Percentiles rank a stretch among this genome's conserved stretches.
Evolutionary conservation across 2,888 invertebrate genomes (phyloP).

Genomic region (Zaprionus bogoriensis): DNA sequence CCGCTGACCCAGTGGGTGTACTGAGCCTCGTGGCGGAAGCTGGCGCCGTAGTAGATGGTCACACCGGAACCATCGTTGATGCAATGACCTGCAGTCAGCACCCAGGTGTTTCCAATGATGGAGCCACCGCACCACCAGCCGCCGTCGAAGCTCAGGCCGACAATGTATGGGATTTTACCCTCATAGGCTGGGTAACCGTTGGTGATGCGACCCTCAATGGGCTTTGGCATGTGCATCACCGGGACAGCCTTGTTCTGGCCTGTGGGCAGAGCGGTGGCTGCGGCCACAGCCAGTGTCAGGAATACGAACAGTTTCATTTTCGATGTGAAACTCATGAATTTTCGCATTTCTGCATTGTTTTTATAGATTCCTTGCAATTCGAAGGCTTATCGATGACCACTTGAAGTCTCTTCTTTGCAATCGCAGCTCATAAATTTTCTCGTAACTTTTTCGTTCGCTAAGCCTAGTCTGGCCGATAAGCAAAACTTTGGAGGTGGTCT

Average conservation of each 20-base stretch:
- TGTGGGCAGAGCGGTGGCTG: constrained; percentile 16
- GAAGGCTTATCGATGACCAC: background rate
- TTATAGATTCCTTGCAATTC: background rate
- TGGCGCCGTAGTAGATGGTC: constrained; percentile 58
- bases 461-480: background rate
- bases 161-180: constrained; percentile 72
- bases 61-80: constrained; percentile 46
- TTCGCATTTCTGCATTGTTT: background rate
- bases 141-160: constrained; percentile 57
- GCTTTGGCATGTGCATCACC: constrained; percentile 5
- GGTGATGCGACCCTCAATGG: constrained; percentile 60
- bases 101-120: constrained; percentile 51
- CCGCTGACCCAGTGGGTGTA: constrained; percentile 51
- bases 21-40: constrained; percentile 51
- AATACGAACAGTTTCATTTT: background rate
- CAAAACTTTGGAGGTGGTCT: background rate
- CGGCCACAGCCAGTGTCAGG: constrained; percentile 19
- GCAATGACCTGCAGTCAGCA: constrained; percentile 72
- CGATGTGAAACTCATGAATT: background rate
- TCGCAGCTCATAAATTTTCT: background rate
- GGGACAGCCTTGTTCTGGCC: background rate
- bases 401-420: background rate
- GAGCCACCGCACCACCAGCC: constrained; percentile 71
- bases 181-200: constrained; percentile 58
- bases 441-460: background rate